A percentile compares a stretch with the other conserved stretches of the same genome.
Evolutionary conservation across 37 sponge, comb jelly and placozoan species (phyloP).

Genomic region (Halisarca cf. caerulea): DNA sequence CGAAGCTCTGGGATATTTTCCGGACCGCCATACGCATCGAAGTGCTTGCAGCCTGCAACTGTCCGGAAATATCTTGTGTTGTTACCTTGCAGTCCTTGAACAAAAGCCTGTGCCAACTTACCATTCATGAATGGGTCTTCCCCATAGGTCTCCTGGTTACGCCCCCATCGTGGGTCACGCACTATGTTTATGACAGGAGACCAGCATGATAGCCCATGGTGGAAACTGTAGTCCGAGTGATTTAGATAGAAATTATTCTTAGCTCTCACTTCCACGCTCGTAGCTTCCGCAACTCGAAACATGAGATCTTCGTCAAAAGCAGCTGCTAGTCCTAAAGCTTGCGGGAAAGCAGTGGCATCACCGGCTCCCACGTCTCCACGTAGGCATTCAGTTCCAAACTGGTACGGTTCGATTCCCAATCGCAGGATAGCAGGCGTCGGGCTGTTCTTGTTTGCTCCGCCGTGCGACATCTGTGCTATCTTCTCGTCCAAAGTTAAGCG

Average conservation of each 20-base stretch:
- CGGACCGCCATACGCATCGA: conserved; percentile 55
- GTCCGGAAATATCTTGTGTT: background rate
- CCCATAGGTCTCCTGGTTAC: conserved; percentile 46
- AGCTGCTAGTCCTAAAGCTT: conserved; percentile 59
- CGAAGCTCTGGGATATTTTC: conserved; percentile 52
- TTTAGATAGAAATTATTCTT: conserved; percentile 56
- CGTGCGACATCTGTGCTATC: conserved; percentile 60
- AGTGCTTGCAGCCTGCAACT: conserved; percentile 60
- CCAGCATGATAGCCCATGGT: conserved; percentile 65
- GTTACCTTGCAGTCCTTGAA: conserved; percentile 33
- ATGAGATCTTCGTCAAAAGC: conserved; percentile 55
- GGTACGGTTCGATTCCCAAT: conserved; percentile 56
- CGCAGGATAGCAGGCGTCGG: conserved; percentile 32
- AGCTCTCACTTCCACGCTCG: conserved; percentile 66
- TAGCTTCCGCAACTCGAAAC: conserved; percentile 49
- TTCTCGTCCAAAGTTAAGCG: conserved; percentile 42
- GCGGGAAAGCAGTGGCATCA: conserved; percentile 56
- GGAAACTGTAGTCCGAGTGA: conserved; percentile 54
- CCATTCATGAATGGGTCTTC: conserved; percentile 45
- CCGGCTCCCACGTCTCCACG: conserved; percentile 54
- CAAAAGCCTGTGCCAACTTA: conserved; percentile 25
- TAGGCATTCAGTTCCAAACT: conserved; percentile 70
- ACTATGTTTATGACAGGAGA: conserved; percentile 56
- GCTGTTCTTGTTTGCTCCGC: conserved; percentile 58
- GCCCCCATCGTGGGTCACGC: conserved; percentile 45